Evolutionary conservation across 35 echinoderm and acorn worm genomes (phyloP).

Genomic region (Amphiura filiformis): DNA sequence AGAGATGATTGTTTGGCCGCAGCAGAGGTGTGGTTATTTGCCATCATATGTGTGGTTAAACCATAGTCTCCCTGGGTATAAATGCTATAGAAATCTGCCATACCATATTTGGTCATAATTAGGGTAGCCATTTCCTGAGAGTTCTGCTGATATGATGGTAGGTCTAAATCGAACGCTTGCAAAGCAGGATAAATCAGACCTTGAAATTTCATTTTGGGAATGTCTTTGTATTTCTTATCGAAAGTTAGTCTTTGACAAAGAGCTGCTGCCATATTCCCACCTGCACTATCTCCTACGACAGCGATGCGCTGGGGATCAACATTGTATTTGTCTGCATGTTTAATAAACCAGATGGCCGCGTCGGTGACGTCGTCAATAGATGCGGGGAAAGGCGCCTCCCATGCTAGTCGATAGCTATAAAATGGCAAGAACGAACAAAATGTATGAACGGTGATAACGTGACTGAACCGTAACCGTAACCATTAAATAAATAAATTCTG

Average conservation of each 20-base stretch:
- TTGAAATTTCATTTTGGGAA: constrained; percentile 32
- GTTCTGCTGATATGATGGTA: constrained; percentile 32
- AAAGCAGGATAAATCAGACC: constrained; percentile 31
- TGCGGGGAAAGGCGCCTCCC: constrained; percentile 52
- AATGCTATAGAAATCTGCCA: no score
- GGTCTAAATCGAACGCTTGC: constrained; percentile 51
- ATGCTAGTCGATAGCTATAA: constrained; percentile 52
- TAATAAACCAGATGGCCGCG: constrained; percentile 35
- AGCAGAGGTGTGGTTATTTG: no score
- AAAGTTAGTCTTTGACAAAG: constrained; percentile 23
- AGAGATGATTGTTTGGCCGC: no score
- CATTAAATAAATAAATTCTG: not conserved
- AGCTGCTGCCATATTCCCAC: constrained; percentile 51
- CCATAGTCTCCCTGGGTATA: no score
- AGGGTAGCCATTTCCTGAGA: no score
- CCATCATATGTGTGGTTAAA: no score
- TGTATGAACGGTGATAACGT: no score
- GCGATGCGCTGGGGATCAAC: constrained; percentile 35
- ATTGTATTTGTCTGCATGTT: constrained; percentile 25
- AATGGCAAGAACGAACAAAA: not conserved
- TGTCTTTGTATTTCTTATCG: not conserved
- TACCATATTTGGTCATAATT: no score
- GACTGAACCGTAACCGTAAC: not conserved
- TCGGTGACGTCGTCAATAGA: constrained; percentile 37
- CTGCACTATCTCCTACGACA: constrained; percentile 48